Percentiles rank a stretch among this genome's conserved stretches.
These are phyloP conservation scores for Aphodius sticticus DNA, from an alignment of 2,888 invertebrate genomes.

Conservation along the genomic window DNA sequence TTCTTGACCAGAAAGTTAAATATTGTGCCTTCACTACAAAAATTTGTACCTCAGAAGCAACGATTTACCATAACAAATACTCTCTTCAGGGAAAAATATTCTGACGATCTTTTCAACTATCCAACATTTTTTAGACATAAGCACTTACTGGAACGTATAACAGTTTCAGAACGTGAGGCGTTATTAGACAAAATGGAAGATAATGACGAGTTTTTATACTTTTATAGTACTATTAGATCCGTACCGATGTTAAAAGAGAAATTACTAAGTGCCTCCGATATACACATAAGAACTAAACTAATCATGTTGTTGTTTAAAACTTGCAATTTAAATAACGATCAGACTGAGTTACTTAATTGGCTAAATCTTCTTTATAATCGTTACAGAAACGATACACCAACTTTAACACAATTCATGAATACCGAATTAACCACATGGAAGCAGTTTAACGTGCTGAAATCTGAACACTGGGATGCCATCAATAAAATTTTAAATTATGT, in stretches of 20 bases:
- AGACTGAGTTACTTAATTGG: slow-evolving; percentile 14
- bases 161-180: slow-evolving; percentile 10
- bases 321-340: slow-evolving; percentile 14
- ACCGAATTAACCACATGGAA: neutral
- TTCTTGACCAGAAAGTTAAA: slow-evolving; percentile 4
- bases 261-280: slow-evolving; percentile 26
- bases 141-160: slow-evolving; percentile 13
- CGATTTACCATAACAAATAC: slow-evolving; percentile 20
- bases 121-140: neutral
- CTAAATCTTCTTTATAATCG: slow-evolving; percentile 22
- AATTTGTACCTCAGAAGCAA: slow-evolving; percentile 23
- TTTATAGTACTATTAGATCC: slow-evolving; percentile 23
- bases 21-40: neutral
- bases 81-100: slow-evolving; percentile 26
- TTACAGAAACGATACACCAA: slow-evolving; percentile 12
- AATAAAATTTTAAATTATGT: slow-evolving; percentile 20
- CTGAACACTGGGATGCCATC: slow-evolving; percentile 26
- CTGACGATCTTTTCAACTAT: slow-evolving; percentile 14
- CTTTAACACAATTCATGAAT: neutral
- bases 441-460: slow-evolving; percentile 11
- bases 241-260: slow-evolving; percentile 23
- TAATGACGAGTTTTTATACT: slow-evolving; percentile 19
- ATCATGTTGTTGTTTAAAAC: slow-evolving; percentile 11
- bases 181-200: slow-evolving; percentile 22
- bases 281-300: slow-evolving; percentile 17